Base-by-base conservation (phyloP, 2,797 vertebrate species). In the Strix occidentalis region DNA sequence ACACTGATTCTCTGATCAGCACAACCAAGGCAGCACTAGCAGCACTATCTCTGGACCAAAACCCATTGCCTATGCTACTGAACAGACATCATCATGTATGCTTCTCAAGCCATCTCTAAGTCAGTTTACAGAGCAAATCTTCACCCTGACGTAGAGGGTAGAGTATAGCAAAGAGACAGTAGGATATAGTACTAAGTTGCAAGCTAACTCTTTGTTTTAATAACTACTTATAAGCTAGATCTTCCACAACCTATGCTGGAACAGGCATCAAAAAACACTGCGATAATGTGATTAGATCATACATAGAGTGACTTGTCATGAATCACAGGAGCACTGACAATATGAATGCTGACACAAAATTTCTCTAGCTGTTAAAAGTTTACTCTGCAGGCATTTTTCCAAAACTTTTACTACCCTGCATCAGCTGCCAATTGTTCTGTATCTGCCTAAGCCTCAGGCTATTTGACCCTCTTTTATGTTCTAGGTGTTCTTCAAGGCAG, bases 401-500 rank as follows among this genome's bases (percentile, higher is more conserved):
- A 35, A 68, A 81, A 82, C 9, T 76, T 54, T 9, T 29, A 37
- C 21, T 58, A n/a, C 19, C 15, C 29, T 65, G 11, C 35, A 86
- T 51, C 60, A 66, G 20, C 56, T 53, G 45, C 33, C 31, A 51
- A 5, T 16, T 46, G 24, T 6, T 28, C 5, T 16, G 5, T 1
- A 43, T 23, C 60, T 61, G 23, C 37, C 13, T 11, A 69, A 71
- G 41, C 21, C 63, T 77, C 37, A 10, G 53, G 16, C 17, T 77
- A 20, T 46, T 11, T 58, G 35, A 65, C 35, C 28, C 10, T 91
- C 51, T 95, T 76, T 66, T 76, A 33, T 79, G 13, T 35, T 78
- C 15, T 35, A 99, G 98, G 98, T 98, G 57, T 98, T 98, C 96
- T 98, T 99, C 95, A 98, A 98, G 97, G 98, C 98, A 95, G 98